Conservation (phyloP, 2,113 vertebrate species). For the Gymnocephalus cernua region DNA sequence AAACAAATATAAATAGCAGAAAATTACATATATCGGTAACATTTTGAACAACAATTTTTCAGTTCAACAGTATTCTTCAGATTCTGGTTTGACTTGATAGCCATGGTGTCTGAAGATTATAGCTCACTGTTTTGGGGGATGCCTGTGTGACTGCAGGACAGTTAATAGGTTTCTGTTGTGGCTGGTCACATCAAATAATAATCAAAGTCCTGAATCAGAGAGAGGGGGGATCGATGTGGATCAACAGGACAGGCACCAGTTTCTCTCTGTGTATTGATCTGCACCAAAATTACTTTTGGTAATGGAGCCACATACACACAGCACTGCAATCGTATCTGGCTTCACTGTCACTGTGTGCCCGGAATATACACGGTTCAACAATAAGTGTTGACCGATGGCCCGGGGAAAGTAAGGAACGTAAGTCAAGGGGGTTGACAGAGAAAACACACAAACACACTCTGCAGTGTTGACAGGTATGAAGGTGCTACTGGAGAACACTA, state of each 20-base stretch:
- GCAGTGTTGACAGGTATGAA: conserved; percentile 9
- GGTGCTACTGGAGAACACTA: neutral
- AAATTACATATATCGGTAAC: too few relatives aligned
- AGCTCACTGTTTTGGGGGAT: neutral
- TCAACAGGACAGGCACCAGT: neutral
- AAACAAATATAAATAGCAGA: too few relatives aligned
- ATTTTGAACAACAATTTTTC: too few relatives aligned
- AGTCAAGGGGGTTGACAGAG: too few relatives aligned
- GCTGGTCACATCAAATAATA: conserved; percentile 7
- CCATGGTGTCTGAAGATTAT: neutral
- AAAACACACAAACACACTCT: conserved; percentile 4
- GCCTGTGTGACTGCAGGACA: neutral
- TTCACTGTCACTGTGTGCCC: neutral
- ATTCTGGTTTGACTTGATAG: neutral
- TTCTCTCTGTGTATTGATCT: conserved; percentile 21
- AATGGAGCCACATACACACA: conserved; percentile 7
- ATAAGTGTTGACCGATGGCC: too few relatives aligned
- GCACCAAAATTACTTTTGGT: conserved; percentile 20
- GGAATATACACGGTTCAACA: neutral
- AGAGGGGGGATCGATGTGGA: conserved; percentile 14
- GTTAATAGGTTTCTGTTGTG: neutral
- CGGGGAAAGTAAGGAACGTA: too few relatives aligned
- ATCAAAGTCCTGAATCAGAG: neutral
- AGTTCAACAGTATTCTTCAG: too few relatives aligned
- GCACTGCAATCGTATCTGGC: neutral